Percentiles rank a stretch among this genome's conserved stretches.
Conservation (phyloP, 2,113 vertebrate species). For the Aspidoscelis tigris region DNA sequence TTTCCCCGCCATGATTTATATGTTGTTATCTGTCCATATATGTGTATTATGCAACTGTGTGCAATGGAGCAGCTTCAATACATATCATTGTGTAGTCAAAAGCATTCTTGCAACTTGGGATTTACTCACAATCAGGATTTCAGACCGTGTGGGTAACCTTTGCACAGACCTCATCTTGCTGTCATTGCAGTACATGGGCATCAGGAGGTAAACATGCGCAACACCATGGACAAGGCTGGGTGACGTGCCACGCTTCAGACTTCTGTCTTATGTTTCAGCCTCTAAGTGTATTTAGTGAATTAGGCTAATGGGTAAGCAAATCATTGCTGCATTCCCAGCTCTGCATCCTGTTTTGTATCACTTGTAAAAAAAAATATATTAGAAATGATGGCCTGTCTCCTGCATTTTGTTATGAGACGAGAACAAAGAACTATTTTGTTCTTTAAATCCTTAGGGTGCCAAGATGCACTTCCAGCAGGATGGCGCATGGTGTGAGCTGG, state of each 20-base stretch:
- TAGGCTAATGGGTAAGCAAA: too few relatives aligned
- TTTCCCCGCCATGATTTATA: too few relatives aligned
- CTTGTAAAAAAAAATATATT: too few relatives aligned
- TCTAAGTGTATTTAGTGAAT: neutral
- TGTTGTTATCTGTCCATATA: too few relatives aligned
- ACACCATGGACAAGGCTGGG: neutral
- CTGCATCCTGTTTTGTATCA: too few relatives aligned
- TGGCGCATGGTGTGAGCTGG: neutral
- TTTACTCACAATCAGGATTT: neutral
- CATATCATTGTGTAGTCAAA: neutral
- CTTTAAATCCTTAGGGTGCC: neutral
- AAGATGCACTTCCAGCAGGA: neutral
- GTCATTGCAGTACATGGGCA: neutral
- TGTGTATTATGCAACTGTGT: neutral
- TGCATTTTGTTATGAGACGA: too few relatives aligned
- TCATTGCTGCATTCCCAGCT: too few relatives aligned
- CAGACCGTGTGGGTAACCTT: neutral
- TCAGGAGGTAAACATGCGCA: neutral
- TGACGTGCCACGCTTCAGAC: neutral
- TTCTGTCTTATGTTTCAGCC: neutral
- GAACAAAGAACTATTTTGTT: too few relatives aligned
- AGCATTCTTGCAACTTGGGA: neutral
- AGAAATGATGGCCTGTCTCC: too few relatives aligned
- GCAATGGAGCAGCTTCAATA: neutral
- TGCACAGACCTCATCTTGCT: neutral